A percentile compares a stretch with the other conserved stretches of the same genome.
These are phyloP conservation scores for Alosa sapidissima DNA, from an alignment of 2,797 vertebrate species.

Conservation along the genomic window DNA sequence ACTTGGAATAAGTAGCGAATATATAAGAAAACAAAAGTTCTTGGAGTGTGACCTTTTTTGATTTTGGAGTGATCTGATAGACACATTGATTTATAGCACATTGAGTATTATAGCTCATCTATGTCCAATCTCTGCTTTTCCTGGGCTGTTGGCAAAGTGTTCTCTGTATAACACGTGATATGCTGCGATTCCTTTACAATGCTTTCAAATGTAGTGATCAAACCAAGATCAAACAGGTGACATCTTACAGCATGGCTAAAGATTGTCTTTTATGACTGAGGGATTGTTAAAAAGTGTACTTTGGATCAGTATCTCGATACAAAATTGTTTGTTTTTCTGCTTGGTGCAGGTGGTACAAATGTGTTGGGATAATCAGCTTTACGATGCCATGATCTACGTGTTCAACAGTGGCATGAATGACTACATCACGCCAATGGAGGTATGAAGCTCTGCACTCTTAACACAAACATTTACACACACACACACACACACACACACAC, in stretches of 20 bases:
- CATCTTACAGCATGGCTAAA: not conserved
- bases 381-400: slow-evolving; percentile 96
- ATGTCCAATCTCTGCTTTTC: not conserved
- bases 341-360: slow-evolving; percentile 84
- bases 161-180: not conserved
- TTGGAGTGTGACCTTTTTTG: not conserved
- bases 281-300: not conserved
- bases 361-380: slow-evolving; percentile 92
- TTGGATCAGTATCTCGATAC: too few species aligned
- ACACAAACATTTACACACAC: slow-evolving; percentile 21
- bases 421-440: slow-evolving; percentile 96
- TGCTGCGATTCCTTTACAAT: not conserved
- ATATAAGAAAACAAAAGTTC: too few species aligned
- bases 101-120: not conserved
- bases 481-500: slow-evolving; percentile 15
- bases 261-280: not conserved
- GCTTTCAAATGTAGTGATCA: not conserved
- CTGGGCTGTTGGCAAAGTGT: not conserved
- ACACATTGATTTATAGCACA: not conserved
- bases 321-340: too few species aligned
- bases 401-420: slow-evolving; percentile 97
- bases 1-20: too few species aligned
- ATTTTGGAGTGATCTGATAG: not conserved
- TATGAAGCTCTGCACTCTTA: slow-evolving; percentile 52
- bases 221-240: not conserved